These are phyloP conservation scores for Lasioglossum marginatum DNA, from an alignment of 2,888 invertebrate species.

Conservation along the genomic window DNA sequence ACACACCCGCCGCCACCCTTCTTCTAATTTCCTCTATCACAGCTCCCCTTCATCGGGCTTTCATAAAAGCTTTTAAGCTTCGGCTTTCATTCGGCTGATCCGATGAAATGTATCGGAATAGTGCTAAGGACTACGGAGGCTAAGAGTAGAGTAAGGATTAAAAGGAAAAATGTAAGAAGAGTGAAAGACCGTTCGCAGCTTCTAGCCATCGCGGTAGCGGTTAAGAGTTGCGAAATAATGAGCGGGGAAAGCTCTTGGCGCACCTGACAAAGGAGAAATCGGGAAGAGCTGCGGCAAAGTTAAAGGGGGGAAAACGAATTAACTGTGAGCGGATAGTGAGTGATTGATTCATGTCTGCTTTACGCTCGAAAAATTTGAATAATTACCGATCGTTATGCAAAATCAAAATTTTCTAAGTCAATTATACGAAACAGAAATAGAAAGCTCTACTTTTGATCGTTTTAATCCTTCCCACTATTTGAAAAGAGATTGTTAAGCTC, in stretches of 20 bases:
- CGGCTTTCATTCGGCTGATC: slow-evolving; percentile 41
- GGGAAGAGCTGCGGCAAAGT: background rate
- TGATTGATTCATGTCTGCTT: background rate
- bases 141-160: slow-evolving; percentile 9
- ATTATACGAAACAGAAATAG: background rate
- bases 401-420: background rate
- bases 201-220: slow-evolving; percentile 18
- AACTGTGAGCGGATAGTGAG: background rate
- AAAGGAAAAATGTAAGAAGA: background rate
- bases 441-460: no score
- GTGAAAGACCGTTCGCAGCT: slow-evolving; percentile 1
- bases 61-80: slow-evolving; percentile 41
- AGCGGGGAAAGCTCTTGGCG: slow-evolving; percentile 24
- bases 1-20: background rate
- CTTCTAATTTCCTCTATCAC: slow-evolving; percentile 27
- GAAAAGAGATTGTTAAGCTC: background rate
- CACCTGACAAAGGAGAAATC: background rate
- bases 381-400: background rate
- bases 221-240: slow-evolving; percentile 69
- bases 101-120: slow-evolving; percentile 31
- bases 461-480: background rate
- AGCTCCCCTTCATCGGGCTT: background rate
- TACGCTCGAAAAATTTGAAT: background rate
- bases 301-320: background rate
- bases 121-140: background rate